These are phyloP conservation scores for Xiphias gladius DNA, from an alignment of 2,113 vertebrate species.

Conservation along the genomic window DNA sequence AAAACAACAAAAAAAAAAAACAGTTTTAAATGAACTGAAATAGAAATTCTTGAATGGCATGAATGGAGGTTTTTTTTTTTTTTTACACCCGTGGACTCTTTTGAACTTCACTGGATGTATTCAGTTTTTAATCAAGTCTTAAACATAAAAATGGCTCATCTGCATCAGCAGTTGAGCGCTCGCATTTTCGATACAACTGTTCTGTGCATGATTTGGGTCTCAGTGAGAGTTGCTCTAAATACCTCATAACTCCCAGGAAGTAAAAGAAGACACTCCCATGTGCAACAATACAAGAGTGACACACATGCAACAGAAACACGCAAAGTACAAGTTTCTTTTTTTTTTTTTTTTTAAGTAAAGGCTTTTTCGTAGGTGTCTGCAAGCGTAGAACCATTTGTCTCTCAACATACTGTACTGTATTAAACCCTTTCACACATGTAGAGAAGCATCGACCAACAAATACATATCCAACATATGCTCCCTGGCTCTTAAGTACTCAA, in stretches of 20 bases:
- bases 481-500: too few relatives aligned
- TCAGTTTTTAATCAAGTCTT: not conserved
- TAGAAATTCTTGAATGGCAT: slow-evolving; percentile 17
- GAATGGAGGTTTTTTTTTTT: not conserved
- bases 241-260: slow-evolving; percentile 54
- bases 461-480: slow-evolving; percentile 14
- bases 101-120: not conserved
- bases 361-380: not conserved
- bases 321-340: slow-evolving; percentile 24
- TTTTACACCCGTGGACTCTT: not conserved
- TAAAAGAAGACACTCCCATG: slow-evolving; percentile 77
- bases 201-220: slow-evolving; percentile 35
- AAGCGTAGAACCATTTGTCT: slow-evolving; percentile 6
- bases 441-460: slow-evolving; percentile 1
- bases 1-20: slow-evolving; percentile 2
- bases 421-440: slow-evolving; percentile 1
- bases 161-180: not conserved
- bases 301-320: slow-evolving; percentile 60
- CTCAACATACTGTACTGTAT: not conserved
- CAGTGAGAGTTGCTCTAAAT: slow-evolving; percentile 49
- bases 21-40: not conserved
- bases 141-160: slow-evolving; percentile 1
- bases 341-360: not conserved
- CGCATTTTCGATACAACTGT: slow-evolving; percentile 26
- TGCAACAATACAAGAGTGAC: slow-evolving; percentile 74